Base-by-base conservation (phyloP, 1,140 invertebrate species). In the Protaetia brevitarsis region DNA sequence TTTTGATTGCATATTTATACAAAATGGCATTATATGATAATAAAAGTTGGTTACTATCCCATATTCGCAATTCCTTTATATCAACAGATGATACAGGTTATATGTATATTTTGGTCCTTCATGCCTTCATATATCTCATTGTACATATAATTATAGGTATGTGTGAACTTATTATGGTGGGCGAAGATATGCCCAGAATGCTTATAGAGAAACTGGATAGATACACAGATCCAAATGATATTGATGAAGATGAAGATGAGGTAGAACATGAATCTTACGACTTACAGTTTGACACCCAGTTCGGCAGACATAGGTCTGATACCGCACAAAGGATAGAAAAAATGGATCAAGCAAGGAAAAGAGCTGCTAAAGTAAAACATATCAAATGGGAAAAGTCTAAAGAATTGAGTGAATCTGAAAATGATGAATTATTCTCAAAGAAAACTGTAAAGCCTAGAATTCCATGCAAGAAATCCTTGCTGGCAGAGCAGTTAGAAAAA, bases 41-140 rank as follows among this genome's bases (percentile, higher is more conserved):
- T 78, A 89, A 89, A 80, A 89, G 92, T 67, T 98, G 95, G 90
- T 82, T 98, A 27, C 82, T 97, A 60, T 92, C 93, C 56, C 93
- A 96, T 79, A 95, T 97, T 66, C 83, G 92, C 64, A 95, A 96
- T 78, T 95, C 94, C 16, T 97, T 95, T 79, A 94, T 96, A 72
- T 92, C 91, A n/a, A 94, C 93, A 27, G 95, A 98, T 82, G 94
- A 97, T 79, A 95, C 94, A 74, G 92, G 93, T 84, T 64, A 65
- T 28, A 41, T 51, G 21, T 51, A 19, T 64, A 59, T 59, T n/a
- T n/a, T n/a, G n/a, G n/a, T n/a, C n/a, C n/a, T n/a, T n/a, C n/a
- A 4, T 13, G 30, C 7, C 8, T 29, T 66, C 63, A 2, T 37
- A 30, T 30, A 30, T 29, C 79, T 66, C 80, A 88, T 76, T 70